Conservation (phyloP, 2,113 vertebrate genomes). For the Okapia johnstoni region DNA sequence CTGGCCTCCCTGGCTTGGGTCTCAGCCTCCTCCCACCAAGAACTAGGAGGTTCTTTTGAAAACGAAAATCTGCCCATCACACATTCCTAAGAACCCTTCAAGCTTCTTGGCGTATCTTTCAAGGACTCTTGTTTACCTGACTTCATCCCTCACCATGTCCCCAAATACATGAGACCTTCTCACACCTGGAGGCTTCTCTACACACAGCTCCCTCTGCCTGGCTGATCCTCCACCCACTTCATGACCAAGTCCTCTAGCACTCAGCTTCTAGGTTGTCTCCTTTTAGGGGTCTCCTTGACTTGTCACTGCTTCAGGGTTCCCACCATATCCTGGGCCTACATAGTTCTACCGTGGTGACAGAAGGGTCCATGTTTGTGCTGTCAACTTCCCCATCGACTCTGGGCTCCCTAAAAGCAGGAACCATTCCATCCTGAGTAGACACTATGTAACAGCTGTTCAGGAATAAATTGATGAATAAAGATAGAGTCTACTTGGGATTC, state of each 20-base stretch:
- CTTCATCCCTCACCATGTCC: background rate
- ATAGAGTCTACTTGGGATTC: background rate
- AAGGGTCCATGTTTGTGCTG: no score
- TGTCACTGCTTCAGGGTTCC: background rate
- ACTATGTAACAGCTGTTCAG: background rate
- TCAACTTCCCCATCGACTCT: background rate
- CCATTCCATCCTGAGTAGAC: background rate
- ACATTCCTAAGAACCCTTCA: background rate
- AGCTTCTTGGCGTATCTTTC: background rate
- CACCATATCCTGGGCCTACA: background rate
- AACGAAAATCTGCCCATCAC: background rate
- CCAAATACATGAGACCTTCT: background rate
- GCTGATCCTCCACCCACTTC: background rate
- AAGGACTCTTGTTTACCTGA: background rate
- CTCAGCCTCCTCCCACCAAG: background rate
- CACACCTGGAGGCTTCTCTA: background rate
- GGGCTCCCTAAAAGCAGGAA: background rate
- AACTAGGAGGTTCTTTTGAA: background rate
- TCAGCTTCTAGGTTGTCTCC: background rate
- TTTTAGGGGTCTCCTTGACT: background rate
- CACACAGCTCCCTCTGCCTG: background rate
- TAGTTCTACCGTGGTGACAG: rapidly evolving
- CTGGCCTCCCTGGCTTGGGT: background rate
- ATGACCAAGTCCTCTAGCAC: background rate
- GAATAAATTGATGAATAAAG: background rate